These are phyloP conservation scores for Esperia sulphurella DNA, from an alignment of 2,888 invertebrate species.

Conservation along the genomic window DNA sequence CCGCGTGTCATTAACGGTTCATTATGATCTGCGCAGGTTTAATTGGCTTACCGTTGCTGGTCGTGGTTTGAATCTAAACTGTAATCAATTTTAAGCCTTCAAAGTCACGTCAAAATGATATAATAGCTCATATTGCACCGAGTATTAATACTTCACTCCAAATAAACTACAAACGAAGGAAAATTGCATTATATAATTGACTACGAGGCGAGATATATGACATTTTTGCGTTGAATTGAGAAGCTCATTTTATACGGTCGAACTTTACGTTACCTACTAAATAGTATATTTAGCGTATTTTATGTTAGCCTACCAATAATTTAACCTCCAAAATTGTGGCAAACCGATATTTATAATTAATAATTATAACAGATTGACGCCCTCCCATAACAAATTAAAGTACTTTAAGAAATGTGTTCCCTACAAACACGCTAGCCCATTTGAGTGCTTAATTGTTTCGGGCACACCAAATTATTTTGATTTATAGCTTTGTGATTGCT, in stretches of 20 bases:
- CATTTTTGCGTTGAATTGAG: too few relatives aligned
- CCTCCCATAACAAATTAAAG: conserved; percentile 20
- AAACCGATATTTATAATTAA: too few relatives aligned
- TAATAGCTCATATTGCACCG: background rate
- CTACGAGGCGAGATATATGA: too few relatives aligned
- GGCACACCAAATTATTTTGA: conserved; percentile 73
- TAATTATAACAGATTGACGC: conserved; percentile 4
- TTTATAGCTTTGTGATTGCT: conserved; percentile 75
- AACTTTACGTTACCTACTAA: too few relatives aligned
- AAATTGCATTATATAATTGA: too few relatives aligned
- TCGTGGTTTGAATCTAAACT: conserved; percentile 62
- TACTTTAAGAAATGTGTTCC: conserved; percentile 26
- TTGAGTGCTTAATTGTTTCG: conserved; percentile 65
- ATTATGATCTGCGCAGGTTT: conserved; percentile 60
- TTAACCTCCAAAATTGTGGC: conserved; percentile 31
- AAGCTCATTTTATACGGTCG: too few relatives aligned
- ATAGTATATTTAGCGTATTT: too few relatives aligned
- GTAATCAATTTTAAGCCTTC: conserved; percentile 39
- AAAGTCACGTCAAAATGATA: conserved; percentile 28
- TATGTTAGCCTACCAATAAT: conserved; percentile 4
- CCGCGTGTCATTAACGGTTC: conserved; percentile 66
- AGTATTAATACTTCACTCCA: too few relatives aligned
- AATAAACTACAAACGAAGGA: too few relatives aligned
- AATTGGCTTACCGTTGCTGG: conserved; percentile 66
- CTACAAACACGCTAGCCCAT: conserved; percentile 34